Evolutionary conservation across 2,113 vertebrate genomes (phyloP).

Genomic region (Hydrochoerus hydrochaeris): DNA sequence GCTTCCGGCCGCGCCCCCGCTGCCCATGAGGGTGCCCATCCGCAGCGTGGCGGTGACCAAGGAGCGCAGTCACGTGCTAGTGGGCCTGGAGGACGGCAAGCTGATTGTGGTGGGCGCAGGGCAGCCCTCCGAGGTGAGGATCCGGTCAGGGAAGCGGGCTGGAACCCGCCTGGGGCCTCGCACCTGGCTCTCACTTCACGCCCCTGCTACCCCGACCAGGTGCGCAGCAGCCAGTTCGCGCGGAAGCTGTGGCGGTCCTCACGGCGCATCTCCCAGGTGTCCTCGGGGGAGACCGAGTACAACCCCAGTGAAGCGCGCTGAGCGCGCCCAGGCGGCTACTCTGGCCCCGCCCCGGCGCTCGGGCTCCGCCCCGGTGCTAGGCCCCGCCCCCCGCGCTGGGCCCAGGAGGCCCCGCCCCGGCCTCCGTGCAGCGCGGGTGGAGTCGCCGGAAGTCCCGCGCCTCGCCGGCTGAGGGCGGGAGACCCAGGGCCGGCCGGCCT

Average conservation of each 20-base stretch:
- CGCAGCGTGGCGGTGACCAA: constrained; percentile 95
- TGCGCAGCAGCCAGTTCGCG: constrained; percentile 92
- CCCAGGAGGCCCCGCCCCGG: not conserved
- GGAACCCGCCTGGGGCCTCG: not conserved
- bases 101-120: constrained; percentile 97
- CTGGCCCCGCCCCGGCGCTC: not conserved
- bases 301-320: constrained; percentile 85
- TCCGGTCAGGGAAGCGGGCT: fast-evolving
- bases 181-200: not conserved
- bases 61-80: constrained; percentile 96
- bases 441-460: constrained; percentile 60
- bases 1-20: constrained; percentile 81
- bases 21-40: constrained; percentile 94
- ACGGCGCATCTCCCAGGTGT: constrained; percentile 95
- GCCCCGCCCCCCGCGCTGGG: not conserved
- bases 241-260: constrained; percentile 94
- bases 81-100: constrained; percentile 96
- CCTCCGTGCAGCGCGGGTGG: constrained; percentile 67
- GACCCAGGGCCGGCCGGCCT: not conserved
- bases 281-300: constrained; percentile 95
- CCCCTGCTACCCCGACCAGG: constrained; percentile 82
- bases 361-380: not conserved
- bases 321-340: fast-evolving
- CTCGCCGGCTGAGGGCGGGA: constrained; percentile 62
- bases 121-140: constrained; percentile 94